Base-by-base conservation (phyloP, 1,140 invertebrate species). In the Lasioglossum baleicum region DNA sequence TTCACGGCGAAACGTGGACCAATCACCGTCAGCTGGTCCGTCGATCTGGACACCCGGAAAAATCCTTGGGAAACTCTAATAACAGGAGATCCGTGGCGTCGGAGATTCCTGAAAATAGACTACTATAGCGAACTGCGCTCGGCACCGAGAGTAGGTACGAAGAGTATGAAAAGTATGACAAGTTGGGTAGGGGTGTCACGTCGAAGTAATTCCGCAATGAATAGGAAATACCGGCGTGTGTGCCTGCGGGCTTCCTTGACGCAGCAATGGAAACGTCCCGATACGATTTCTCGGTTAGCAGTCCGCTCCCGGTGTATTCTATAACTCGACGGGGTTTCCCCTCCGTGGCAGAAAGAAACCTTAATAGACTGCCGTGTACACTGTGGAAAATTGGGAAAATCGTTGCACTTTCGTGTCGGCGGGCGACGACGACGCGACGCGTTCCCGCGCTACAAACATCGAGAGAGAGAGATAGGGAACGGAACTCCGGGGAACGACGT, bases 241-340 rank as follows among this genome's bases (percentile, higher is more conserved):
- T 26, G 26, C 26, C 35, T 64, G 10, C 48, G 15, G 76, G 35
- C 60, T 78, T 73, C 61, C 35, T 58, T 26, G 58, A 44, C 40
- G 53, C 35, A n/a, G 63, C 51, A 10, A 22, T 22, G 35, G 20
- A 64, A 35, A 58, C 40, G 70, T 44, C 13, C 7, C 61, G 76
- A 73, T 79, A 79, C 69, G 70, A 73, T 79, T 79, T 73, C 76
- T 73, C 76, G 76, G 70, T 73, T 73, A 72, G 48, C 67, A 44
- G 68, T 58, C 42, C 68, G 42, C 20, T 60, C 61, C 48, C 20
- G 13, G 6, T n/a, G 61, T 73, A 79, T 73, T 64, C 26, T n/a
- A 58, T 65, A 53, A 64, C 26, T 44, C 17, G 3, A 8, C 10
- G 26, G 48, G 69, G 71, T 35, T 79, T 79, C 61, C 22, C 35